These are phyloP conservation scores for Sarcophaga rosellei DNA, from an alignment of 2,888 invertebrate species.

Conservation along the genomic window DNA sequence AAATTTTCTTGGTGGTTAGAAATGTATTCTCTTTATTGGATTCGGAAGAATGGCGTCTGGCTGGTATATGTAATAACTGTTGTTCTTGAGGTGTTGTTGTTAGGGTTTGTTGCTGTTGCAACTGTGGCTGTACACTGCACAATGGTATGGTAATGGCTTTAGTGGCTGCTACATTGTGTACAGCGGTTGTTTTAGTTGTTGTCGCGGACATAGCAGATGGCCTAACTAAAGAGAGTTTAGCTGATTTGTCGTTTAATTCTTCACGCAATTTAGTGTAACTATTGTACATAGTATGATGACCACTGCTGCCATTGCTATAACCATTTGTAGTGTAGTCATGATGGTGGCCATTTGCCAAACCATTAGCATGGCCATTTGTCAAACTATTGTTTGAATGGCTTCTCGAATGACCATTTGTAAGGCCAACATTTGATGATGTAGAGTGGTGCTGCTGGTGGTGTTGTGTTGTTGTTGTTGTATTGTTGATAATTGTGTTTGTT, in stretches of 20 bases:
- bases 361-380: slow-evolving; percentile 46
- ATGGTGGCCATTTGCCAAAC: slow-evolving; percentile 36
- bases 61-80: slow-evolving; percentile 70
- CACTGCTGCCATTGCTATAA: slow-evolving; percentile 6
- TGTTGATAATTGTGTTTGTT: slow-evolving; percentile 58
- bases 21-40: slow-evolving; percentile 80
- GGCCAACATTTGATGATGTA: slow-evolving; percentile 40
- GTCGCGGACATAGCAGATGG: slow-evolving; percentile 31
- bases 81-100: slow-evolving; percentile 67
- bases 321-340: slow-evolving; percentile 47
- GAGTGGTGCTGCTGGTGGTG: slow-evolving; percentile 28
- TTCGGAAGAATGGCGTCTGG: slow-evolving; percentile 75
- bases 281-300: slow-evolving; percentile 28
- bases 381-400: slow-evolving; percentile 10
- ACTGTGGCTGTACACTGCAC: slow-evolving; percentile 63
- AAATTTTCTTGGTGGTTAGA: slow-evolving; percentile 76
- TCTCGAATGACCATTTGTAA: slow-evolving; percentile 37
- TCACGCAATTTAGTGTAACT: slow-evolving; percentile 49
- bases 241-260: slow-evolving; percentile 36
- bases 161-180: slow-evolving; percentile 72
- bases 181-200: slow-evolving; percentile 69
- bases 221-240: slow-evolving; percentile 37
- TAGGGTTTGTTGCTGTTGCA: slow-evolving; percentile 59
- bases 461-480: slow-evolving; percentile 41
- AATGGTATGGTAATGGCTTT: slow-evolving; percentile 68